phyloP scores from a whole-genome alignment of 2,797 vertebrate genomes.

The Carcharodon carcharias region DNA sequence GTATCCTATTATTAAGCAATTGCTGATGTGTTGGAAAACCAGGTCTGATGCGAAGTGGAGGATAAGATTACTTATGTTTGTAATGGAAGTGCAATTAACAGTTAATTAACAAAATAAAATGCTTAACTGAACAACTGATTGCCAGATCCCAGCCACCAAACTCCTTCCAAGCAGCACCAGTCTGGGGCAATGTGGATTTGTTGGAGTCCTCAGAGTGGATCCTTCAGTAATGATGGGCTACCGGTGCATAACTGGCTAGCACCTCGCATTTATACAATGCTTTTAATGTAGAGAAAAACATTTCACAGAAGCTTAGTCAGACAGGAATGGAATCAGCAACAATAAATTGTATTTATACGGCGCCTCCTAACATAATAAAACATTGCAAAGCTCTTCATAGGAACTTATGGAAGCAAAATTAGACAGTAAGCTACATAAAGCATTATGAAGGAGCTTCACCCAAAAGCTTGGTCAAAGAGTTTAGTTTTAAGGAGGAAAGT shows the following conservation, averaged over 20 bases:
- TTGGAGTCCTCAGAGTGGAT: too few relatives aligned
- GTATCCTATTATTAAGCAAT: neutral
- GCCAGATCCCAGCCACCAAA: neutral
- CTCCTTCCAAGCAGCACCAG: neutral
- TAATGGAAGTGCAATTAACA: neutral
- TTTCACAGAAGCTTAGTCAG: neutral
- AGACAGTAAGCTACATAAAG: neutral
- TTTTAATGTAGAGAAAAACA: neutral
- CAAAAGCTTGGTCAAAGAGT: neutral
- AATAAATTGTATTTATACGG: neutral
- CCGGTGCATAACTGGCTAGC: neutral
- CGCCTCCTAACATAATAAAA: neutral
- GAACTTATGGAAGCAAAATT: neutral
- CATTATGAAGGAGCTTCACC: too few relatives aligned
- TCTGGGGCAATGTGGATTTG: neutral
- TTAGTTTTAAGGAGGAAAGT: neutral
- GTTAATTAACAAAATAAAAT: neutral
- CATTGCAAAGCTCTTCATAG: neutral
- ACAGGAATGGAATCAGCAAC: neutral
- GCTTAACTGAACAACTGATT: slow-evolving; percentile 9
- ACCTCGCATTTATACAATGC: neutral
- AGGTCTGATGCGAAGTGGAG: neutral
- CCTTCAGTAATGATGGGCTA: neutral
- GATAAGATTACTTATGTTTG: neutral
- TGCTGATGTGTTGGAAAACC: neutral